A percentile compares a stretch with the other conserved stretches of the same genome.
phyloP scores from a whole-genome alignment of 1,140 invertebrate genomes.

The Drosophila nigrodunni region DNA sequence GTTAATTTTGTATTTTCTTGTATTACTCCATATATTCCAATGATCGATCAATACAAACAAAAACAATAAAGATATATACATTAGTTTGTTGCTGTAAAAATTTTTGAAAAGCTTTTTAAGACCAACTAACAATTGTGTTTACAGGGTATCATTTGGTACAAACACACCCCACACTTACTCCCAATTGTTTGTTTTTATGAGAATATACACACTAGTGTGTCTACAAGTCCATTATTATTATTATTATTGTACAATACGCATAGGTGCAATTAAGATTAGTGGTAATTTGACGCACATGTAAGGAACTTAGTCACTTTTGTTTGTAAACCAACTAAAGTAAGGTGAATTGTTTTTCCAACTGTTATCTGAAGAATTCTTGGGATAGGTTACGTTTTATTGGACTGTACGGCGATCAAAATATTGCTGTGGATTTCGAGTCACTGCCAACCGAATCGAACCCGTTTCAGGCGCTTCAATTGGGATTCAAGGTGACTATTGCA shows the following conservation, averaged over 20 bases:
- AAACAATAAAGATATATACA: too few relatives aligned
- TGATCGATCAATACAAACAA: too few relatives aligned
- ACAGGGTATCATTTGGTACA: neutral
- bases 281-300: neutral
- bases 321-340: neutral
- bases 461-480: conserved; percentile 54
- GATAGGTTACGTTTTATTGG: conserved; percentile 13
- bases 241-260: neutral
- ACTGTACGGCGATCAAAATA: conserved; percentile 5
- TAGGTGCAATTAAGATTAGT: conserved; percentile 21
- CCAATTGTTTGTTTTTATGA: conserved; percentile 8
- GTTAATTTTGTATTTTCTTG: too few relatives aligned
- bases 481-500: conserved; percentile 40
- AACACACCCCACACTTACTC: neutral
- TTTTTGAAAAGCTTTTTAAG: too few relatives aligned
- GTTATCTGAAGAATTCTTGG: conserved; percentile 1
- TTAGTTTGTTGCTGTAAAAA: too few relatives aligned
- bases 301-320: conserved; percentile 7
- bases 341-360: neutral
- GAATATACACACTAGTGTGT: conserved; percentile 3
- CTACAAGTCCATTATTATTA: conserved; percentile 16
- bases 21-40: too few relatives aligned
- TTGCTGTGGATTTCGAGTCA: neutral
- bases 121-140: neutral
- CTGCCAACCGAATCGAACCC: conserved; percentile 40